Evolutionary conservation across 2,113 vertebrate species (phyloP).

Genomic region (Solea senegalensis): DNA sequence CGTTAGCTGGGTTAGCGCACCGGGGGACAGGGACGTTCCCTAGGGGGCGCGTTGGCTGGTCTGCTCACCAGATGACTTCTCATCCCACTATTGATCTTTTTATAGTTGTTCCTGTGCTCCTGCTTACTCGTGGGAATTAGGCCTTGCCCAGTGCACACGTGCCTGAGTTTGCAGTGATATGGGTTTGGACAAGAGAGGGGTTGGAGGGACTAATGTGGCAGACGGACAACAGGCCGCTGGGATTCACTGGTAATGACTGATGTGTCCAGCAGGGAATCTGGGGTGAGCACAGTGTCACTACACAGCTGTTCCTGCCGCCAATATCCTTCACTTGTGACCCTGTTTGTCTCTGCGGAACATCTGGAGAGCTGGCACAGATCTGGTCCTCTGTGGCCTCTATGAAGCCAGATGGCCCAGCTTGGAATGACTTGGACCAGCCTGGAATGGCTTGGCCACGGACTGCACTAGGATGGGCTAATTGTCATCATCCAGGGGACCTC

Average conservation of each 20-base stretch:
- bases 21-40: constrained; percentile 65
- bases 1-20: constrained; percentile 66
- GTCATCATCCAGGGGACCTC: constrained; percentile 27
- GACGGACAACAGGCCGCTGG: constrained; percentile 60
- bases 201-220: constrained; percentile 44
- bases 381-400: constrained; percentile 36
- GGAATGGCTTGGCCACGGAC: constrained; percentile 25
- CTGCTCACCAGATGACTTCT: constrained; percentile 83
- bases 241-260: constrained; percentile 73
- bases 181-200: constrained; percentile 2
- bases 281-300: constrained; percentile 55
- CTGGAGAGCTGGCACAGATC: constrained; percentile 70
- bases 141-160: constrained; percentile 54
- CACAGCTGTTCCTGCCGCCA: constrained; percentile 73
- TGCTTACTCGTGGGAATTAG: constrained; percentile 65
- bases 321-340: constrained; percentile 76
- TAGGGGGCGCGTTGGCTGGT: constrained; percentile 74
- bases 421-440: constrained; percentile 44
- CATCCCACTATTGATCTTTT: constrained; percentile 80
- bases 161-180: constrained; percentile 44
- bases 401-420: constrained; percentile 54
- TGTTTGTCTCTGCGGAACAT: constrained; percentile 74
- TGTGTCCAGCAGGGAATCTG: constrained; percentile 67
- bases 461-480: constrained; percentile 10
- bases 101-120: constrained; percentile 60